These are phyloP conservation scores for Drosophila neoperkinsi DNA, from an alignment of 2,888 invertebrate genomes.

Conservation along the genomic window DNA sequence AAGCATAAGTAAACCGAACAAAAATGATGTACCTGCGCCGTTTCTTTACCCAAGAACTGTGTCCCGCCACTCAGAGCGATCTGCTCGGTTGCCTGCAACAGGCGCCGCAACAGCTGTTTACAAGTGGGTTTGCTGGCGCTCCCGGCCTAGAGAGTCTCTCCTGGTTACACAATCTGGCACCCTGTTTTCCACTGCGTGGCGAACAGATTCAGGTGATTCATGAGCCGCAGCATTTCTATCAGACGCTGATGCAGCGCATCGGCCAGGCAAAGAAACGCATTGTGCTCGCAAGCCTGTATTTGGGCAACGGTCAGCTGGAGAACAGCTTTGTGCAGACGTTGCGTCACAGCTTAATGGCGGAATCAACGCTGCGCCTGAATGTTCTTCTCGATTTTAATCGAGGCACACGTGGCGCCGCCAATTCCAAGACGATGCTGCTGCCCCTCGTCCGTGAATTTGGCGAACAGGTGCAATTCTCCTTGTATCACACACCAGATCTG, in stretches of 20 bases:
- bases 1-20: slow-evolving; percentile 11
- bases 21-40: slow-evolving; percentile 80
- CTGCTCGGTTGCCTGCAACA: slow-evolving; percentile 75
- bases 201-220: slow-evolving; percentile 90
- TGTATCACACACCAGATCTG: slow-evolving; percentile 97
- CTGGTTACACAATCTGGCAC: slow-evolving; percentile 88
- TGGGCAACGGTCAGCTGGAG: slow-evolving; percentile 95
- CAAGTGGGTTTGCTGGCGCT: slow-evolving; percentile 60
- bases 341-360: slow-evolving; percentile 87
- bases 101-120: slow-evolving; percentile 66
- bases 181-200: slow-evolving; percentile 89
- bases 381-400: slow-evolving; percentile 95
- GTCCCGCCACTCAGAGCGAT: slow-evolving; percentile 74
- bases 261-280: slow-evolving; percentile 89
- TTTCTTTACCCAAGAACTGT: slow-evolving; percentile 82
- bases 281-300: slow-evolving; percentile 95
- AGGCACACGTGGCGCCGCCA: slow-evolving; percentile 92
- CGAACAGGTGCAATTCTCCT: slow-evolving; percentile 89
- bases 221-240: slow-evolving; percentile 92
- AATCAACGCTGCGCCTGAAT: slow-evolving; percentile 87
- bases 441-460: slow-evolving; percentile 89
- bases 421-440: slow-evolving; percentile 92
- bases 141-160: slow-evolving; percentile 86
- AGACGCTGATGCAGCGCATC: slow-evolving; percentile 89
- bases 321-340: slow-evolving; percentile 90